Base-by-base conservation (phyloP, 2,797 vertebrate species). In the Orestias chungarensis region DNA sequence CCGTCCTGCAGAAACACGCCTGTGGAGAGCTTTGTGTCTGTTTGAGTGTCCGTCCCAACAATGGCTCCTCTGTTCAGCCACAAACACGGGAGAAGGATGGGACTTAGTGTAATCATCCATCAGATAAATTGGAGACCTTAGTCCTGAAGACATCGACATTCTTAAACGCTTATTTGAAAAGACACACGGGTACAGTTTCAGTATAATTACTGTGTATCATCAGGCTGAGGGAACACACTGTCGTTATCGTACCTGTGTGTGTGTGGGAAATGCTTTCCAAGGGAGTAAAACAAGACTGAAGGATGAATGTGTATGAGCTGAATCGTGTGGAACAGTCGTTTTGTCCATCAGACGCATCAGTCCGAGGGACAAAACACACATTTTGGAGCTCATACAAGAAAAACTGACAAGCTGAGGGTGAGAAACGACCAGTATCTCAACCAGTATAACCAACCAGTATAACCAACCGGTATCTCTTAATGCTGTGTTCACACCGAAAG, bases 51-150 rank as follows among this genome's bases (percentile, higher is more conserved):
- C 35, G 73, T 80, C 85, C 43, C 29, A 92, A 96, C 95, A 96
- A 95, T 94, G 88, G 76, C 57, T 78, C 83, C 91, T 93, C 94
- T 96, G 95, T 96, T 94, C 88, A 77, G 79, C 81, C 47, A 64
- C 70, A 78, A 75, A 77, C 71, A 82, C 77, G 71, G 71, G 71
- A 85, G 77, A 47, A 84, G 76, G 85, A 90, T 80, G 82, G 71
- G 74, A 85, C 85, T 86, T 59, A 81, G 84, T 84, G 87, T 87
- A 86, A 91, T 89, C 61, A 62, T 73, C 78, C 75, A 87, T 88
- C 87, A 88, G 87, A 89, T 89, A 87, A 86, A 85, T 69, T 66
- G 72, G 81, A 71, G 90, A 85, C 81, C 78, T 84, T 81, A 70
- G 80, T 75, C 75, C 57, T 75, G 79, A 72, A 81, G 64, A 82